Conservation (phyloP, 2,797 vertebrate genomes). For the Acridotheres tristis region DNA sequence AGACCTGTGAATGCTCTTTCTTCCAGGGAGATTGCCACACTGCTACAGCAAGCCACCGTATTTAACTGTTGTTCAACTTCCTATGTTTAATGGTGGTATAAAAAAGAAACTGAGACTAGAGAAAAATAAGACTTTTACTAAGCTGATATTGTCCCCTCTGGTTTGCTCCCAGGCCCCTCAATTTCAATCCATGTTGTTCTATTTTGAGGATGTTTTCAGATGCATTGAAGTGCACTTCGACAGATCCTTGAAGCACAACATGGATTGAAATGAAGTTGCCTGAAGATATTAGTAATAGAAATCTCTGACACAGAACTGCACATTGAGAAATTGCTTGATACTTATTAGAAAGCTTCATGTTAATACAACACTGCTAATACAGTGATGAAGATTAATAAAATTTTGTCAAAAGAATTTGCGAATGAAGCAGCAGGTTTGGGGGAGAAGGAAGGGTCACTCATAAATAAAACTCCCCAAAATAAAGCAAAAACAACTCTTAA, state of each 20-base stretch:
- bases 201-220: slow-evolving; percentile 20
- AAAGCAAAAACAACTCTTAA: background rate
- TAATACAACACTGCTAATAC: background rate
- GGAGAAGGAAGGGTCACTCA: background rate
- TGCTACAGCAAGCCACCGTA: background rate
- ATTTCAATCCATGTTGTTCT: slow-evolving; percentile 26
- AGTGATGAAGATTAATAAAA: background rate
- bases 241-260: slow-evolving; percentile 4
- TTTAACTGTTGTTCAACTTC: background rate
- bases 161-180: slow-evolving; percentile 28
- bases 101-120: background rate
- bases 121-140: background rate
- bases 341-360: background rate
- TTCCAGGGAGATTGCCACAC: background rate
- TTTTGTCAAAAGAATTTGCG: background rate
- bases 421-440: background rate
- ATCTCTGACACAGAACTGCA: background rate
- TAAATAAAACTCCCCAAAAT: background rate
- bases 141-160: background rate
- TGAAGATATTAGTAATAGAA: slow-evolving; percentile 8
- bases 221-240: background rate
- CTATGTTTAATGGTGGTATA: background rate
- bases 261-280: slow-evolving; percentile 27
- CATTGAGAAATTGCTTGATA: background rate
- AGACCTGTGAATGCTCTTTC: background rate